Evolutionary conservation across 2,888 invertebrate genomes (phyloP), one percentile per base, ranked within the genome.

Genomic region (Mythimna loreyi): DNA sequence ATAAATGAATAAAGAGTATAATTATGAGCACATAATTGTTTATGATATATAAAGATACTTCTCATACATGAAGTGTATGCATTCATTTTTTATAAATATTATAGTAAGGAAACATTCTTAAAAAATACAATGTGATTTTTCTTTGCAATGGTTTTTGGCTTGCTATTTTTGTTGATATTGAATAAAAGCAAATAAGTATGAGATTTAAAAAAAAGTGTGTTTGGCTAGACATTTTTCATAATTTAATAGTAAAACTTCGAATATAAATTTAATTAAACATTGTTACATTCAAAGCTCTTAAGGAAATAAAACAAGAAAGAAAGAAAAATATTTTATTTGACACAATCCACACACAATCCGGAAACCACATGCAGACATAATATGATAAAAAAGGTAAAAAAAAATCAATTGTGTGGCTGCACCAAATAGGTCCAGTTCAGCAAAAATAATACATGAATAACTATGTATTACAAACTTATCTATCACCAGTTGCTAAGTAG

Each of bases 401-500:
- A n/a, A n/a, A n/a, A n/a, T n/a, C n/a, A n/a, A n/a, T n/a, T n/a
- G n/a, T n/a, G n/a, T n/a, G n/a, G n/a, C n/a, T n/a, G n/a, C n/a
- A n/a, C n/a, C n/a, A n/a, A n/a, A n/a, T n/a, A n/a, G n/a, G n/a
- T n/a, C n/a, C n/a, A n/a, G n/a, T n/a, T n/a, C n/a, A n/a, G n/a
- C n/a, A n/a, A n/a, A n/a, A n/a, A n/a, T n/a, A n/a, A n/a, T 2
- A n/a, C n/a, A n/a, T 9, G 11, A 2, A 2, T 21, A 2, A 6
- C 2, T 53, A 33, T 57, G 1, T 43, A 53, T 1, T 58, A 49
- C 21, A 21, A 55, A 45, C 8, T 60, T 40, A 64, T 50, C 28
- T 33, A 28, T 63, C 25, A 69, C 8, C 19, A 50, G 23, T 7
- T 25, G 21, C 28, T 55, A 50, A 56, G 6, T 23, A 75, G 30